Evolutionary conservation across 2,797 vertebrate genomes (phyloP).

Genomic region (Xiphorhynchus erythropygius): DNA sequence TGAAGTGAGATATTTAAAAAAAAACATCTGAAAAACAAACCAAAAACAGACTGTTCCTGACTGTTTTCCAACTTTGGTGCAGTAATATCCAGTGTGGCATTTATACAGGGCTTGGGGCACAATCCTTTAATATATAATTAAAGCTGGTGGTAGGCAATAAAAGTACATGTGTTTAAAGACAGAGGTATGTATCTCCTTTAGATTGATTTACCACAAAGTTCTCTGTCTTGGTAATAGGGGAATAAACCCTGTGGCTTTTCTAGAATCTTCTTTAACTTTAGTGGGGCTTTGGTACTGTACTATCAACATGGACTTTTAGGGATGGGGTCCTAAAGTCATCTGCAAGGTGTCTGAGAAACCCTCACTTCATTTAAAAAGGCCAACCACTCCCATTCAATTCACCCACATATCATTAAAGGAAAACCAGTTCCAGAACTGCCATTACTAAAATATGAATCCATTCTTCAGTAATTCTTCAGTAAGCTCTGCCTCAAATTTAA

Average conservation of each 20-base stretch:
- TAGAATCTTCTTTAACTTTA: not conserved
- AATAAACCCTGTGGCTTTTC: not conserved
- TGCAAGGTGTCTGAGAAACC: not conserved
- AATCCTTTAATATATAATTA: not conserved
- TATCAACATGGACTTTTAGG: not conserved
- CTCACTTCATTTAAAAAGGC: not conserved
- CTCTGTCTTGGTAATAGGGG: not conserved
- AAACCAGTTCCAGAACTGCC: not conserved
- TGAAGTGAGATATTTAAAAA: not conserved
- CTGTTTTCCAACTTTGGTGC: not conserved
- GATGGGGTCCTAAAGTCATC: not conserved
- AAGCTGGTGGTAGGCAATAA: not conserved
- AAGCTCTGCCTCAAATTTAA: not conserved
- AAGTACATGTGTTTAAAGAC: not conserved
- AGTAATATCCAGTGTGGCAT: not conserved
- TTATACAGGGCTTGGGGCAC: not conserved
- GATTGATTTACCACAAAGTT: not conserved
- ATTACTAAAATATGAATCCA: not conserved
- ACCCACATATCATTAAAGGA: not conserved
- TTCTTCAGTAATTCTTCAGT: not conserved
- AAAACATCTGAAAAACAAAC: not conserved
- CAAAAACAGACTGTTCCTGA: not conserved
- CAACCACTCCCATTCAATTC: not conserved
- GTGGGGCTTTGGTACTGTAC: not conserved
- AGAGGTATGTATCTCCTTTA: not conserved